Evolutionary conservation across 1,140 invertebrate species (phyloP).

Genomic region (Caenorhabditis briggsae): DNA sequence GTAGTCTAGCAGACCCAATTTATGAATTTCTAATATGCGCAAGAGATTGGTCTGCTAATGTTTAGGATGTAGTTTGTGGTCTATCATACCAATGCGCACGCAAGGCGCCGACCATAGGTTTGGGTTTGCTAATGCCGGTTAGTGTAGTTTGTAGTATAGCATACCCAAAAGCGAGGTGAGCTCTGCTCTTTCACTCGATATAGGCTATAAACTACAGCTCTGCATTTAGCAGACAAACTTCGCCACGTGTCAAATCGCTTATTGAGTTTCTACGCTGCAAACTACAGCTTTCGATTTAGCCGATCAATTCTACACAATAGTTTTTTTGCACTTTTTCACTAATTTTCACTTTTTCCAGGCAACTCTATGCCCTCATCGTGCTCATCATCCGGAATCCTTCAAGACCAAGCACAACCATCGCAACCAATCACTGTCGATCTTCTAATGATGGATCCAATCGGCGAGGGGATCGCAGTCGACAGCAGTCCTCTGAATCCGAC

Average conservation of each 20-base stretch:
- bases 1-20: too few relatives aligned
- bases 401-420: constrained; percentile 13
- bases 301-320: not conserved
- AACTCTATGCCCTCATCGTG: constrained; percentile 44
- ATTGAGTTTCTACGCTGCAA: not conserved
- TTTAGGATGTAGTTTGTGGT: too few relatives aligned
- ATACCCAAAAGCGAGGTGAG: too few relatives aligned
- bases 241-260: not conserved
- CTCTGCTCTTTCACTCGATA: too few relatives aligned
- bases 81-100: too few relatives aligned
- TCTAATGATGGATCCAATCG: constrained; percentile 44
- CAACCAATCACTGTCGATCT: constrained; percentile 28
- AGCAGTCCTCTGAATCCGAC: not conserved
- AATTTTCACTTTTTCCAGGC: constrained; percentile 1
- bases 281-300: not conserved
- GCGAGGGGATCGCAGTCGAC: not conserved
- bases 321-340: not conserved
- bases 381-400: constrained; percentile 36
- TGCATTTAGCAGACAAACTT: not conserved
- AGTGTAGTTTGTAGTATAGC: too few relatives aligned
- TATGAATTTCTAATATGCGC: too few relatives aligned
- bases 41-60: too few relatives aligned
- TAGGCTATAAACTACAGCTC: not conserved
- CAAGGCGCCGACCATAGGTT: too few relatives aligned
- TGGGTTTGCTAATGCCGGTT: too few relatives aligned